Evolutionary conservation across 35 echinoderm and acorn worm genomes (phyloP), one percentile per base, ranked within the genome.

Genomic region (Diadema setosum): DNA sequence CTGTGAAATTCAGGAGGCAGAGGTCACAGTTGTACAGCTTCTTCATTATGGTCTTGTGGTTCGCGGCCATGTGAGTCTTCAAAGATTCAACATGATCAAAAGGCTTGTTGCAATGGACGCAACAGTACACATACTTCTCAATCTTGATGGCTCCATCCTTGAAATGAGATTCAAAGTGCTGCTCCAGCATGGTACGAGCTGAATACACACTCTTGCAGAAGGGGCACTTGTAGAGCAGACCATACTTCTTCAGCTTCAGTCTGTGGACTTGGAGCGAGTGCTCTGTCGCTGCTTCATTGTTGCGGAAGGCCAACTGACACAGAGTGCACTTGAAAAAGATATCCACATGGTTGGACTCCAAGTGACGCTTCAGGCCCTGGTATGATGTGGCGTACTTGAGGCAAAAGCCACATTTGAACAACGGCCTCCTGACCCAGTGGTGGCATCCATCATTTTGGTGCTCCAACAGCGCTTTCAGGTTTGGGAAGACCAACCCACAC

Each of bases 181-280:
- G 39, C 1, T 9, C 27, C 40, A 78, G 40, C 40, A 44, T 78
- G 73, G 11, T 32, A 5, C 73, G 37, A 21, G 29, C 40, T 42
- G 73, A 78, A 44, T 78, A 78, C 11, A 78, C 73, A 42, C 73
- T 78, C 73, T 78, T 78, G 40, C 73, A 78, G 14, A 78, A 78
- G 73, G 73, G 73, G 40, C 73, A 78, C 73, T 78, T 78, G 73
- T 36, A 36, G 17, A 78, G 73, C 33, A 78, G n/a, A 42, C 73
- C n/a, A n/a, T 78, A 78, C 11, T 5, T 11, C 14, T 3, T 5
- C 29, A n/a, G 16, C 14, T 8, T 44, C 18, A 44, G 40, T 24
- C 44, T 78, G 37, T 78, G 73, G 24, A 78, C 40, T 78, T 78
- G 73, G 11, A 78, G 18, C 35, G 73, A 78, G 73, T 78, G 73